These are phyloP conservation scores for Lochmaea crataegi DNA, from an alignment of 2,888 invertebrate species.

Conservation along the genomic window DNA sequence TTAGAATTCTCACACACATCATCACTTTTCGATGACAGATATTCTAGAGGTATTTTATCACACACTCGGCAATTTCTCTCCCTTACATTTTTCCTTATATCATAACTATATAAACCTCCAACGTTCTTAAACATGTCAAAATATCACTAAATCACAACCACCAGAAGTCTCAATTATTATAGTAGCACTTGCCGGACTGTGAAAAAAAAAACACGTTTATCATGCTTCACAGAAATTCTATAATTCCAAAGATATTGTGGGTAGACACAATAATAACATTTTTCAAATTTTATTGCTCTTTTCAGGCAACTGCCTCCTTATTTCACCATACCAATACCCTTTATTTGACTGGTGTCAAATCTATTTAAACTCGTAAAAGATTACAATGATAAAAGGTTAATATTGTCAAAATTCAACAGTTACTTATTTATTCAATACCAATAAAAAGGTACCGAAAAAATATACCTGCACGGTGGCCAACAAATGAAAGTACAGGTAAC, in stretches of 20 bases:
- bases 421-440: slow-evolving; percentile 5
- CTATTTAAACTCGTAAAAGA: slow-evolving; percentile 6
- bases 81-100: too few relatives aligned
- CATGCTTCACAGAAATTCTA: slow-evolving; percentile 1
- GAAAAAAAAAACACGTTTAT: background rate
- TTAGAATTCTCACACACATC: too few relatives aligned
- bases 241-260: slow-evolving; percentile 1
- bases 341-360: background rate
- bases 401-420: slow-evolving; percentile 9
- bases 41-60: too few relatives aligned
- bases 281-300: background rate
- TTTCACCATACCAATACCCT: background rate
- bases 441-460: background rate
- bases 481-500: slow-evolving; percentile 3
- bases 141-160: too few relatives aligned
- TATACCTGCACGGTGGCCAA: background rate
- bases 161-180: too few relatives aligned
- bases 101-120: too few relatives aligned
- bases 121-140: too few relatives aligned
- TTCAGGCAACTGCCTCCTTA: slow-evolving; percentile 3
- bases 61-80: too few relatives aligned
- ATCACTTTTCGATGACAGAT: too few relatives aligned
- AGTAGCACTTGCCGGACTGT: background rate
- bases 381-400: background rate
- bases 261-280: background rate